Evolutionary conservation across 2,888 invertebrate species (phyloP).

Genomic region (Eupithecia insigniata): DNA sequence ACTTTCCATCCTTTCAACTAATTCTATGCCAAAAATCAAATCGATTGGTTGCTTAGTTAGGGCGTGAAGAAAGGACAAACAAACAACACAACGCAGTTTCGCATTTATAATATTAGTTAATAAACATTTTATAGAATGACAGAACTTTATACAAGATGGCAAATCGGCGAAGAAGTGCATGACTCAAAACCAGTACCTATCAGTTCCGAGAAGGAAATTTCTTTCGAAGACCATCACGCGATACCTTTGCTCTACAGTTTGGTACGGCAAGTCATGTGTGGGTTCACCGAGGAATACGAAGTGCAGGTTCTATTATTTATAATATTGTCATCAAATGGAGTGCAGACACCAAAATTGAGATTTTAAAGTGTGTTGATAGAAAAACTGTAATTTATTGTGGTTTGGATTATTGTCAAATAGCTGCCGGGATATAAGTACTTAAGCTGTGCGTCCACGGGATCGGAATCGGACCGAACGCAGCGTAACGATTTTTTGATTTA

Average conservation of each 20-base stretch:
- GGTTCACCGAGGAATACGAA: slow-evolving; percentile 57
- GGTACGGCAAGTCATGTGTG: slow-evolving; percentile 49
- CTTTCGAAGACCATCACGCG: slow-evolving; percentile 63
- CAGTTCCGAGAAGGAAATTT: slow-evolving; percentile 43
- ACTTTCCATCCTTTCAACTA: no score
- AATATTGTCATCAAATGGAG: background rate
- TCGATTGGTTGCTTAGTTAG: no score
- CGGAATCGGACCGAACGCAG: no score
- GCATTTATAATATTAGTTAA: no score
- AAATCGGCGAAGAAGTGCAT: slow-evolving; percentile 55
- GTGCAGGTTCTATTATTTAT: slow-evolving; percentile 59
- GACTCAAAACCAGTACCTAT: slow-evolving; percentile 52
- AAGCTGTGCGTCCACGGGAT: no score
- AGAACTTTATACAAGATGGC: slow-evolving; percentile 68
- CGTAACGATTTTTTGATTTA: no score
- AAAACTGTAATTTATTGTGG: background rate
- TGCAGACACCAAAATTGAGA: no score
- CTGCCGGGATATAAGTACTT: no score
- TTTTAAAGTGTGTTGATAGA: no score
- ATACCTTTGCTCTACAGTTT: slow-evolving; percentile 50
- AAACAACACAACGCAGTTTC: no score
- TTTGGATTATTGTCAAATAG: background rate
- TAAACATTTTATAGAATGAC: slow-evolving; percentile 56
- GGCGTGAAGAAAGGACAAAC: no score
- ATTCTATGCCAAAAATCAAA: no score